Evolutionary conservation across 2,888 invertebrate species (phyloP), one percentile per base, ranked within the genome.

Genomic region (Drosophila kambysellisi): DNA sequence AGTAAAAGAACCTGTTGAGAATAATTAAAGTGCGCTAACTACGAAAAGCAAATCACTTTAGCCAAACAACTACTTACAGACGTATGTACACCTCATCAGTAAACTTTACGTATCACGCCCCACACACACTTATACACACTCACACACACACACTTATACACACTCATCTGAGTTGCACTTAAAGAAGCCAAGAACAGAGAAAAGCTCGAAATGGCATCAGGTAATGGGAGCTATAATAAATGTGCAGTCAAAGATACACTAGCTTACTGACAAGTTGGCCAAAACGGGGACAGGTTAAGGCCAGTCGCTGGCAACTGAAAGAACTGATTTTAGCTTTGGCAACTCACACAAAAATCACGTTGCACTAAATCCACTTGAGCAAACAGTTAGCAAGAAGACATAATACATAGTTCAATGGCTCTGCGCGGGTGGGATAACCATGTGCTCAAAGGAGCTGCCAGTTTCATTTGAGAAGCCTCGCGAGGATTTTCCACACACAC

Each of bases 201-300:
- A 15, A 72, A 76, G 84, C 86, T 81, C 66, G 72, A 78, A 81
- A 83, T 84, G 88, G 84, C 89, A 84, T 89, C 85, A 85, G 89
- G 88, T 89, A 72, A 89, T 32, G 15, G 15, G 43, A 43, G 41
- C 32, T 75, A 80, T 88, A 89, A 89, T 82, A 89, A 85, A 86
- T 89, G 85, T 85, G 90, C 90, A 88, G 79, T 91, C 91, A 90
- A 74, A 90, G 81, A 79, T 78, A 85, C 69, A 54, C 30, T 41
- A 3, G 39, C 17, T 4, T 6, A 1, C 53, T 35, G 53, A 32
- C 85, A 88, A 79, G 76, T 76, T 81, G 74, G 76, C 72, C 69
- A 60, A 67, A 66, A 66, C 68, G 68, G 60, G 70, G 11, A 35
- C n/a, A 43, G 76, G 60, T 9, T 73, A 81, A 62, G 67, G 39